phyloP scores from a whole-genome alignment of 2,113 vertebrate genomes.

The Jacana jacana region DNA sequence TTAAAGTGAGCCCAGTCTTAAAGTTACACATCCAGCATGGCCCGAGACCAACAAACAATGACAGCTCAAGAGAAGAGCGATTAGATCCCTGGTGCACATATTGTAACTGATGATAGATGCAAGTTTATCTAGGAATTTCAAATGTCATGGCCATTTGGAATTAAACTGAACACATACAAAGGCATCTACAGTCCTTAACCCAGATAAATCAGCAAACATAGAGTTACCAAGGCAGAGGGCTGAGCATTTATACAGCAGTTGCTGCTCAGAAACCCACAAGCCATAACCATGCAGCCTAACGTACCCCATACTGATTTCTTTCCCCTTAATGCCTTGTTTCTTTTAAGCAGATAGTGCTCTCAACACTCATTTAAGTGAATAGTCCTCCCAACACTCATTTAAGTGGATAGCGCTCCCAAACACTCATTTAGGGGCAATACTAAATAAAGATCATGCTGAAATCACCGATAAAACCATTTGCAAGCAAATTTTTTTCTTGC shows the following conservation, averaged over 20 bases:
- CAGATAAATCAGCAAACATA: background rate
- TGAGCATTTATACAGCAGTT: background rate
- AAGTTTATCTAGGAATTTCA: background rate
- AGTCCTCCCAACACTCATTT: background rate
- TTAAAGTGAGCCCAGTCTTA: background rate
- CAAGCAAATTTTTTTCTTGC: background rate
- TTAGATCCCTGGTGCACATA: background rate
- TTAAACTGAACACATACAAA: background rate
- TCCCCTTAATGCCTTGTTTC: background rate
- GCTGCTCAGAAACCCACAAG: background rate
- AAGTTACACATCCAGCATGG: background rate
- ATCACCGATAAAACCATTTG: background rate
- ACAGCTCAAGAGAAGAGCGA: background rate
- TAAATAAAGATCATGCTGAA: background rate
- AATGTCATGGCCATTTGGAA: background rate
- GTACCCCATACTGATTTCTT: background rate
- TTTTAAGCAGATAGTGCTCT: background rate
- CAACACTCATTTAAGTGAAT: background rate
- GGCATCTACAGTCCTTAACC: background rate
- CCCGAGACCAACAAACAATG: background rate
- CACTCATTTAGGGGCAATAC: background rate
- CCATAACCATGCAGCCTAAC: background rate
- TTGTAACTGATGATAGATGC: background rate
- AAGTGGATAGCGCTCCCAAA: background rate
- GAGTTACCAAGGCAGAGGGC: background rate